Conservation (phyloP, 2,888 invertebrate species). For the Synanthedon vespiformis region DNA sequence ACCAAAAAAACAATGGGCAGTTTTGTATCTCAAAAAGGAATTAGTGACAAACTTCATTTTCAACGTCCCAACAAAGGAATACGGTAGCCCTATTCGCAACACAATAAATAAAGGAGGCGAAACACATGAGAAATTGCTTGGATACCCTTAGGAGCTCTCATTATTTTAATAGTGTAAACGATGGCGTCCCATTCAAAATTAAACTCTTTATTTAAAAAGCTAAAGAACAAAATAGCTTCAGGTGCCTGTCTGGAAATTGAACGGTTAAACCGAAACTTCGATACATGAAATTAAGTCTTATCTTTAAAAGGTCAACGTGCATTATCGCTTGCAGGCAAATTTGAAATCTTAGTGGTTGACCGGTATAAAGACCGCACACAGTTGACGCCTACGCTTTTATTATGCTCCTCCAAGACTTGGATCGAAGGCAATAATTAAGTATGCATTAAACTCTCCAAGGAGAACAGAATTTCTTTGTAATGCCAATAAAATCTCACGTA, state of each 20-base stretch:
- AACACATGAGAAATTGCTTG: constrained; percentile 61
- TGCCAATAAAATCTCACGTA: not conserved
- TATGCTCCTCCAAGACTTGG: constrained; percentile 23
- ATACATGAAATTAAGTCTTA: no score
- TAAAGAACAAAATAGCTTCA: constrained; percentile 19
- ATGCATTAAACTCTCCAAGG: constrained; percentile 16
- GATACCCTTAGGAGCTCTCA: constrained; percentile 57
- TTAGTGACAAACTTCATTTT: constrained; percentile 13
- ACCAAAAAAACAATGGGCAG: constrained; percentile 2
- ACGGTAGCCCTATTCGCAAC: constrained; percentile 52
- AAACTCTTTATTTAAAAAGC: constrained; percentile 13
- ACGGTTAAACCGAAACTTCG: constrained; percentile 11
- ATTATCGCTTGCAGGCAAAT: constrained; percentile 1
- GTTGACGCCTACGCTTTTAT: constrained; percentile 49
- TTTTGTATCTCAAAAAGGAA: not conserved
- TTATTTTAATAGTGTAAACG: constrained; percentile 60
- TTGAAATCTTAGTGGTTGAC: constrained; percentile 21
- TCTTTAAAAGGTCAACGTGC: no score
- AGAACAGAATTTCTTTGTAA: not conserved
- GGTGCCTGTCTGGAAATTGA: constrained; percentile 17
- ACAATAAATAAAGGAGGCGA: constrained; percentile 58
- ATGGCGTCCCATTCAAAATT: not conserved
- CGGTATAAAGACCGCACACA: constrained; percentile 31
- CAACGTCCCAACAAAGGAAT: constrained; percentile 26
- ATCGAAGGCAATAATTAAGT: constrained; percentile 28